Base-by-base conservation (phyloP, 2,113 vertebrate species). In the Jaculus jaculus region DNA sequence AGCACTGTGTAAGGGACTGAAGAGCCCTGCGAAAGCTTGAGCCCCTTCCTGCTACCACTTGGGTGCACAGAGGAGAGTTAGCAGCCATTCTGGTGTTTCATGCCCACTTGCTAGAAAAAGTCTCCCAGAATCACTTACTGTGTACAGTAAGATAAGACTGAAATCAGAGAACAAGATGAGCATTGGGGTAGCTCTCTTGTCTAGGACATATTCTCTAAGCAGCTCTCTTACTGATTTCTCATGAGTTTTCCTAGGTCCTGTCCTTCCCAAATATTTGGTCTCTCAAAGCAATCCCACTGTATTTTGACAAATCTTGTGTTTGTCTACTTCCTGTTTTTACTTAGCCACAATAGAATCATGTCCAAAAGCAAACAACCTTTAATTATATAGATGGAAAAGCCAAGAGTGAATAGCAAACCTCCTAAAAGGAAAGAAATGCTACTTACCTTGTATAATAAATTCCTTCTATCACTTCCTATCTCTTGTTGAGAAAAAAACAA, bases 231-330 rank as follows among this genome's bases (percentile, higher is more conserved):
- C 17, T 69, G 18, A 71, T 30, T 34, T 75, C 81, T 68, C 42
- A 65, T 69, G 24, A 66, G 42, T 23, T 65, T 3, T 21, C 72
- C 28, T 37, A 21, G 7, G 13, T 72, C 21, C 60, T 37, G 4
- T 42, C 54, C 37, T 84, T 87, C 11, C n/a, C 51, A 83, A 66
- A 54, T 7, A 32, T 5, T 51, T 7, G 1, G 39, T 81, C 34
- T 60, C 20, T 20, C 20, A 79, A 88, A 71, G 24, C 15, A 93
- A 66, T 24, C 18, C 13, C 39, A 37, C 18, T 82, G 8, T 58
- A 61, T 54, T 74, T 73, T 78, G 85, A 82, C 78, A 85, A 89
- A 69, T 37, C 3, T 84, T 87, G 51, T 79, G 26, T 86, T 82
- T 79, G 7, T 87, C 7, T 86, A 9, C 61, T 37, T 74, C 54